Conservation (phyloP, 2,797 vertebrate genomes). For the Toxotes lorentzi region DNA sequence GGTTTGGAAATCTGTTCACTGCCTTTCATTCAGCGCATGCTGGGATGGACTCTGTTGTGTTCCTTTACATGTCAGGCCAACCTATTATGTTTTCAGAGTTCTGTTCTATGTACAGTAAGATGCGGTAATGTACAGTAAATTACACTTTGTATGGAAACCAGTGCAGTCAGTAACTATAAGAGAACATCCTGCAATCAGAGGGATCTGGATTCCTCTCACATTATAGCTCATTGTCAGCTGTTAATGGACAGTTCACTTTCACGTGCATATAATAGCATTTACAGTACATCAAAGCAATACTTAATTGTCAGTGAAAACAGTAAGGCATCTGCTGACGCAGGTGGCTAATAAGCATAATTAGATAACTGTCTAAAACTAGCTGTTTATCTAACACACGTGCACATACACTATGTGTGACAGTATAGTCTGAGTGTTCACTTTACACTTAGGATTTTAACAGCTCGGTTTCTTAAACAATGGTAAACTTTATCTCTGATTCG, state of each 20-base stretch:
- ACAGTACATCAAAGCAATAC: neutral
- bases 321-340: neutral
- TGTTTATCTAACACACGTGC: neutral
- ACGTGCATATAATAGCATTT: neutral
- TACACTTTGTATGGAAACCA: neutral
- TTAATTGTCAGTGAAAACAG: neutral
- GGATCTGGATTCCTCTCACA: neutral
- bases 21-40: constrained; percentile 8
- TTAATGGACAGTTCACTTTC: neutral
- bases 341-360: neutral
- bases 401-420: neutral
- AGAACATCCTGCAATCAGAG: neutral
- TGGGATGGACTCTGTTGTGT: constrained; percentile 3
- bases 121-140: neutral
- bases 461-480: neutral
- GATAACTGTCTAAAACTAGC: neutral
- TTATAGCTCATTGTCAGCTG: neutral
- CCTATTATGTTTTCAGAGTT: neutral
- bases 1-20: constrained; percentile 39
- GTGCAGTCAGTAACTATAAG: neutral
- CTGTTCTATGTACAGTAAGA: neutral
- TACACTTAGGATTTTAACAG: neutral
- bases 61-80: neutral
- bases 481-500: neutral
- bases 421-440: neutral